Evolutionary conservation across 2,113 vertebrate genomes (phyloP).

Genomic region (Oenanthe oenanthe): DNA sequence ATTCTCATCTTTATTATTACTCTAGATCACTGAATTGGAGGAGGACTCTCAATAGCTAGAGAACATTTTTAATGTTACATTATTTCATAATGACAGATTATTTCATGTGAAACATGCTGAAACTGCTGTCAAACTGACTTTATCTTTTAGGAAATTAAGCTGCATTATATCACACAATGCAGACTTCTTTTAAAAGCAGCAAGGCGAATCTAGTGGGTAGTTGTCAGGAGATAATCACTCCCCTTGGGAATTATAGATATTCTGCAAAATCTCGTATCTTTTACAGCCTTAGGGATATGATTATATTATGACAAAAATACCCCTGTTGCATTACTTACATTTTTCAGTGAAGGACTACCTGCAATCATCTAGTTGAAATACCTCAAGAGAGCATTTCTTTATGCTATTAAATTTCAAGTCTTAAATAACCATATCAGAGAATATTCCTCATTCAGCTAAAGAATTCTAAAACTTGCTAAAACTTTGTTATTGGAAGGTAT

Average conservation of each 20-base stretch:
- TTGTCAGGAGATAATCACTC: slow-evolving; percentile 68
- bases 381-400: slow-evolving; percentile 22
- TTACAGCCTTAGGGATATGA: slow-evolving; percentile 46
- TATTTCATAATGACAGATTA: slow-evolving; percentile 44
- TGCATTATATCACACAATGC: slow-evolving; percentile 66
- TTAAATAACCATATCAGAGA: slow-evolving; percentile 3
- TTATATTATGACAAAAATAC: slow-evolving; percentile 68
- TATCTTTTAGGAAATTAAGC: slow-evolving; percentile 68
- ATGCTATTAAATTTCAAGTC: slow-evolving; percentile 21
- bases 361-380: slow-evolving; percentile 16
- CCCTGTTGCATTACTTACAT: slow-evolving; percentile 17
- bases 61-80: slow-evolving; percentile 35
- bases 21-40: neutral
- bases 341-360: slow-evolving; percentile 20
- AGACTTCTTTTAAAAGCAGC: slow-evolving; percentile 60
- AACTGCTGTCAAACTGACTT: slow-evolving; percentile 71
- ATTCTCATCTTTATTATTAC: neutral
- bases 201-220: slow-evolving; percentile 54
- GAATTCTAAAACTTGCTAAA: neutral
- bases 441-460: neutral
- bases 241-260: slow-evolving; percentile 65
- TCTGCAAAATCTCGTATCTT: slow-evolving; percentile 50
- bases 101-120: slow-evolving; percentile 57
- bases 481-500: neutral
- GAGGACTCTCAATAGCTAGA: neutral